Evolutionary conservation across 35 echinoderm and acorn worm genomes (phyloP), one percentile per base, ranked within the genome.

Genomic region (Hemicentrotus pulcherrimus): DNA sequence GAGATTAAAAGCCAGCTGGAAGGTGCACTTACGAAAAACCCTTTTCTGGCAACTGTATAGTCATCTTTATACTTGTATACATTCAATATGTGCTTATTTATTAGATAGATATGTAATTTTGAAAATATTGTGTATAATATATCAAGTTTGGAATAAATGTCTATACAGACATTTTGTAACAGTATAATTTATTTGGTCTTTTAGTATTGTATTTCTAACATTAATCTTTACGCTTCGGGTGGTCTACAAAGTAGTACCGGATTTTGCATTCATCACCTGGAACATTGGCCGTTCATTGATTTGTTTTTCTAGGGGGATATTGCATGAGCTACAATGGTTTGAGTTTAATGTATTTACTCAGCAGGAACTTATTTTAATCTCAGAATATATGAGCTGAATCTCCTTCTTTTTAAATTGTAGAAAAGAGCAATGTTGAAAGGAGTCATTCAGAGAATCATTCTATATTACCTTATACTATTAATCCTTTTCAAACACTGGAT

Each of bases 51-150:
- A 58, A 58, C 22, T 93, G 91, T 93, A 58, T 93, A 50, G 91
- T 93, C 91, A 58, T 58, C 45, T 93, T 93, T 93, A 50, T 93
- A 58, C 48, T 50, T 93, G 91, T 93, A 93, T 93, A 93, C 91
- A 93, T 93, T 93, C 91, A 93, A 93, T 93, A 47, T 93, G 91
- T 93, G 91, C 91, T 46, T 93, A 50, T 58, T 58, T 50, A 93
- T 93, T 93, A 93, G 91, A 93, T 93, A 93, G 91, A 93, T 48
- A 93, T 93, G 91, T 58, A 93, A 93, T 93, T 93, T 93, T 93
- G 91, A 93, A 93, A 93, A 93, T 93, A 93, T 58, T 93, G 91
- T 93, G 91, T 93, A 93, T 93, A 93, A 46, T 93, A 93, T 93
- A 47, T 93, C 91, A 32, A 93, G 48, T 93, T 93, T 93, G 91